phyloP scores from a whole-genome alignment of 2,888 invertebrate genomes.

The Venustoraphidia nigricollis region DNA sequence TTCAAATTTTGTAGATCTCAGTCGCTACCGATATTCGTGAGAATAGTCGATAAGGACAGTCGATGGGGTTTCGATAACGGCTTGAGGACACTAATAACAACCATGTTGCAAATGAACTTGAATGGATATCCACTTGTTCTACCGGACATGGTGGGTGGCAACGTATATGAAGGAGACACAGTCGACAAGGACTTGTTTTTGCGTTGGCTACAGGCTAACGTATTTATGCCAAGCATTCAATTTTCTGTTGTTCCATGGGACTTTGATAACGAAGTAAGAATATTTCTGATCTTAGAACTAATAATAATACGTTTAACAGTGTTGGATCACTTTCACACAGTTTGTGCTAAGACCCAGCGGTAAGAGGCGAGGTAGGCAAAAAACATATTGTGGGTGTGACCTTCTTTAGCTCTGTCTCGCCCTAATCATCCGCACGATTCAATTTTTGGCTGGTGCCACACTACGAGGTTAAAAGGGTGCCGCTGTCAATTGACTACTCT shows the following conservation, averaged over 20 bases:
- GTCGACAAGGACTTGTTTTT: slow-evolving; percentile 51
- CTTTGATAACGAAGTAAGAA: slow-evolving; percentile 33
- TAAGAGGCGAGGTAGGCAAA: too few relatives aligned
- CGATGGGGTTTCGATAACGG: slow-evolving; percentile 55
- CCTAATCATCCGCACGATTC: too few relatives aligned
- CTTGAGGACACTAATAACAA: slow-evolving; percentile 53
- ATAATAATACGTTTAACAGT: too few relatives aligned
- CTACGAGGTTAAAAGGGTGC: too few relatives aligned
- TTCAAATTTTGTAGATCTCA: slow-evolving; percentile 36
- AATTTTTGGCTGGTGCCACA: too few relatives aligned
- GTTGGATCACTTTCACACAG: too few relatives aligned
- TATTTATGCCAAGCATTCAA: slow-evolving; percentile 65
- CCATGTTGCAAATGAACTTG: slow-evolving; percentile 42
- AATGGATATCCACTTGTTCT: slow-evolving; percentile 39
- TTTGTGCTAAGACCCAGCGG: too few relatives aligned
- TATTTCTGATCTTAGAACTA: too few relatives aligned
- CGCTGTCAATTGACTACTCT: too few relatives aligned
- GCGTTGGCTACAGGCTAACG: slow-evolving; percentile 63
- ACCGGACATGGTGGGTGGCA: slow-evolving; percentile 68
- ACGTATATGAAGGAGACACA: slow-evolving; percentile 38
- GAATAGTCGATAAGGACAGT: slow-evolving; percentile 68
- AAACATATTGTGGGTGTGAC: too few relatives aligned
- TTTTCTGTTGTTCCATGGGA: slow-evolving; percentile 72
- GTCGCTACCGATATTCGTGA: slow-evolving; percentile 49
- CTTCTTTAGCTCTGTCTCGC: too few relatives aligned